Evolutionary conservation across 2,888 invertebrate genomes (phyloP), one percentile per base, ranked within the genome.

Genomic region (Drosophila lutescens): DNA sequence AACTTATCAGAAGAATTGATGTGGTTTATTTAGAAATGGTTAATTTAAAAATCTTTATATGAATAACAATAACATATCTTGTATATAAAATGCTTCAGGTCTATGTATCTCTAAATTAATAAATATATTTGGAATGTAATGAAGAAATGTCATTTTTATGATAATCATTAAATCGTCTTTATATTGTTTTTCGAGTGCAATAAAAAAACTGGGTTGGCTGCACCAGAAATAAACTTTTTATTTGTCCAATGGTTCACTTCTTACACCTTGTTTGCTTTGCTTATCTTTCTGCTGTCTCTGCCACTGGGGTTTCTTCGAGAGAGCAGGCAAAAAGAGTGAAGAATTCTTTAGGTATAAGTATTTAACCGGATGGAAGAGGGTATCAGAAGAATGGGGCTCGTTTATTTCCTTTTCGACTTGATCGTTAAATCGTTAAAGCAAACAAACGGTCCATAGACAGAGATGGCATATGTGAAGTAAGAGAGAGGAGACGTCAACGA

Each of bases 351-450:
- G n/a, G n/a, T n/a, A 30, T 58, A 20, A 36, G 26, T 12, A 17
- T 3, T 23, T 38, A 26, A 5, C 15, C 34, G n/a, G 13, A 41
- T 34, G 6, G 15, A 41, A 36, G 10, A 43, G 68, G 30, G 51
- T 68, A 47, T 47, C 34, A 36, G 15, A 17, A 17, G 50, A 60
- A 50, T 49, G 58, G 51, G n/a, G 49, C n/a, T 65, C 55, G 34
- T 55, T 69, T 60, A 50, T 59, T 68, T 50, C 38, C 32, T 40
- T 69, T 50, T 58, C 67, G 36, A 53, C 49, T 58, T 50, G 32
- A 54, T 70, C 54, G 59, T 49, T 54, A 59, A 67, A 67, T 59
- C 36, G 49, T 38, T 69, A 53, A 41, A 34, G 46, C 47, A 59
- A 59, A 23, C 12, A 17, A 57, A 23, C 26, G 46, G 56, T 23